These are phyloP conservation scores for Parnassius smintheus DNA, from an alignment of 2,888 invertebrate genomes.

Conservation along the genomic window DNA sequence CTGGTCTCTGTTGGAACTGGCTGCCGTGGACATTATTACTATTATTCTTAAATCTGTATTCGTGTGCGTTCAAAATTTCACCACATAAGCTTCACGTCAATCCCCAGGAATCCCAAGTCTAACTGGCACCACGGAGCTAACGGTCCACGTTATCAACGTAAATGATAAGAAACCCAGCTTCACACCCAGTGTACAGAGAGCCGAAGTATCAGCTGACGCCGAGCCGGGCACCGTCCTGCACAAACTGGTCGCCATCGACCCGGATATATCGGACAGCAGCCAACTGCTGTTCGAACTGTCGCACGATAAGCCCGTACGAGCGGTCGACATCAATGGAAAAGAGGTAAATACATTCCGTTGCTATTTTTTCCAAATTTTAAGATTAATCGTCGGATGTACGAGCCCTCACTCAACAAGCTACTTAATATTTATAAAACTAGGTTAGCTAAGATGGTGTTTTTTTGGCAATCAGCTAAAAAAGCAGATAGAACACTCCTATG, in stretches of 20 bases:
- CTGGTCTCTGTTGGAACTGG: no score
- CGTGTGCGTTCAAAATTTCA: not conserved
- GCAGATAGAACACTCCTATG: no score
- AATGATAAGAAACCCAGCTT: slow-evolving; percentile 95
- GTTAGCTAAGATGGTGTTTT: no score
- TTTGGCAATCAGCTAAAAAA: no score
- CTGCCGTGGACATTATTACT: no score
- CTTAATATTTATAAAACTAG: no score
- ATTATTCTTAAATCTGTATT: not conserved
- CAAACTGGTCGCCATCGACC: slow-evolving; percentile 87
- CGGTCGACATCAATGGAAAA: slow-evolving; percentile 91
- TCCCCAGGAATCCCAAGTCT: slow-evolving; percentile 86
- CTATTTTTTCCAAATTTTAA: not conserved
- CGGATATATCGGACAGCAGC: slow-evolving; percentile 86
- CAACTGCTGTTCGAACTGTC: slow-evolving; percentile 84
- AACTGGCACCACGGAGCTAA: slow-evolving; percentile 90
- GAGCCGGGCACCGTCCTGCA: slow-evolving; percentile 86
- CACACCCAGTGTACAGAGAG: slow-evolving; percentile 88
- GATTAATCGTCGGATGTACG: no score
- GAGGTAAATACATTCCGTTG: slow-evolving; percentile 68
- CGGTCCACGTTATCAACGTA: slow-evolving; percentile 89
- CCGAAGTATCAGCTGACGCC: slow-evolving; percentile 91
- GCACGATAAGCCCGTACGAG: slow-evolving; percentile 86
- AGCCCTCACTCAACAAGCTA: no score
- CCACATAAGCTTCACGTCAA: not conserved